phyloP scores from a whole-genome alignment of 2,797 vertebrate species.

The Sitta carolinensis region DNA sequence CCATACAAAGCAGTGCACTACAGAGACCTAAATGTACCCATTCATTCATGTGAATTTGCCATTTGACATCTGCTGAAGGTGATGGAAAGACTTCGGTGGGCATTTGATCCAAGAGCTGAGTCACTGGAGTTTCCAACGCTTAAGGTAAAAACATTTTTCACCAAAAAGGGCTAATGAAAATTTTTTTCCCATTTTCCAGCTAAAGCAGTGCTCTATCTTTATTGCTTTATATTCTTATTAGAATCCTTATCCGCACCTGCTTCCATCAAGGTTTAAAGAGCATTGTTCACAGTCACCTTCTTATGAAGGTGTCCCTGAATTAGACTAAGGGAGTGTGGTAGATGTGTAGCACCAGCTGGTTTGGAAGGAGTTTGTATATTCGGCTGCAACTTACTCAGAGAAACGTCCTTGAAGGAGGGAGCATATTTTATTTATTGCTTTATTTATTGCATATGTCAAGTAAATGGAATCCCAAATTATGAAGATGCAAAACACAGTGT shows the following conservation, averaged over 20 bases:
- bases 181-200: not conserved
- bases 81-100: constrained; percentile 19
- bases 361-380: not conserved
- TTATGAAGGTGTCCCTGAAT: not conserved
- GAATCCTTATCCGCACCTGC: not conserved
- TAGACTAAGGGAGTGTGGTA: not conserved
- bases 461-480: constrained; percentile 51
- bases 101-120: constrained; percentile 43
- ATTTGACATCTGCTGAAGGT: constrained; percentile 21
- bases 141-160: constrained; percentile 26
- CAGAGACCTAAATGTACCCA: not conserved
- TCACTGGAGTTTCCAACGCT: not conserved
- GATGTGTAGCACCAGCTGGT: not conserved
- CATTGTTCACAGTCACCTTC: not conserved
- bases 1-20: not conserved
- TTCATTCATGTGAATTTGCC: constrained; percentile 3
- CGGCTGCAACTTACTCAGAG: not conserved
- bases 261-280: not conserved
- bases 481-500: constrained; percentile 56
- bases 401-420: constrained; percentile 36
- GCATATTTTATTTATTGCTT: constrained; percentile 59
- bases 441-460: constrained; percentile 57
- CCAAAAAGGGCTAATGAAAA: not conserved
- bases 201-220: not conserved
- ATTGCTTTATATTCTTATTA: not conserved